phyloP scores from a whole-genome alignment of 2,113 vertebrate species.

The Nothobranchius kuhntae region DNA sequence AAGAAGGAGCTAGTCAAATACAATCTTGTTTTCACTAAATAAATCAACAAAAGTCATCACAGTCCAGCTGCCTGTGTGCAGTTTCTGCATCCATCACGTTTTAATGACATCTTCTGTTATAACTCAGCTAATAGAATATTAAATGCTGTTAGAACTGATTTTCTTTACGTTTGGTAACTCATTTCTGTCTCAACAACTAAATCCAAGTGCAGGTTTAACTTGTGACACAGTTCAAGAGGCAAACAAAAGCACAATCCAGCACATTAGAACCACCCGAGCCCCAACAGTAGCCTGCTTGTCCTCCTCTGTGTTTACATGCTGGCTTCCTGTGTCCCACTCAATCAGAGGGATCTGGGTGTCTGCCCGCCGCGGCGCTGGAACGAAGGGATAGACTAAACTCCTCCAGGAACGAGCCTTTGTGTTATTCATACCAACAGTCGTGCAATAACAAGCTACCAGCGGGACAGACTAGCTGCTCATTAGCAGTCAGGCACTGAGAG shows the following conservation, averaged over 20 bases:
- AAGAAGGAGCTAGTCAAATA: too few relatives aligned
- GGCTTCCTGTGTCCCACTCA: slow-evolving; percentile 70
- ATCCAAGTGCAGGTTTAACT: neutral
- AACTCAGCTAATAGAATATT: too few relatives aligned
- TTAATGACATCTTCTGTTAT: too few relatives aligned
- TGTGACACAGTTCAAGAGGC: slow-evolving; percentile 20
- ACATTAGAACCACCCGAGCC: slow-evolving; percentile 21
- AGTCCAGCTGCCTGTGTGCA: too few relatives aligned
- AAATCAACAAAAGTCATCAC: too few relatives aligned
- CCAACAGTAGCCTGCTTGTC: slow-evolving; percentile 50
- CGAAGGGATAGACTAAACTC: slow-evolving; percentile 68
- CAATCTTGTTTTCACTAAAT: too few relatives aligned
- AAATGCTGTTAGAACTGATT: too few relatives aligned
- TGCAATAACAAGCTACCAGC: slow-evolving; percentile 61
- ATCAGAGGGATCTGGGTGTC: slow-evolving; percentile 71
- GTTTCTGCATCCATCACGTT: too few relatives aligned
- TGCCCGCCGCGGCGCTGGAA: slow-evolving; percentile 45
- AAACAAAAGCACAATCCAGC: slow-evolving; percentile 13
- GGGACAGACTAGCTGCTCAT: slow-evolving; percentile 43
- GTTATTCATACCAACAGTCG: slow-evolving; percentile 53
- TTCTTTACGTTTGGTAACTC: too few relatives aligned
- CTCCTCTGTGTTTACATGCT: slow-evolving; percentile 62
- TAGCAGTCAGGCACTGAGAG: slow-evolving; percentile 23
- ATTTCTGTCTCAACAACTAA: too few relatives aligned
- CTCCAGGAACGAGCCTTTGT: slow-evolving; percentile 39